These are phyloP conservation scores for Clarias gariepinus DNA, from an alignment of 2,113 vertebrate species.

Conservation along the genomic window DNA sequence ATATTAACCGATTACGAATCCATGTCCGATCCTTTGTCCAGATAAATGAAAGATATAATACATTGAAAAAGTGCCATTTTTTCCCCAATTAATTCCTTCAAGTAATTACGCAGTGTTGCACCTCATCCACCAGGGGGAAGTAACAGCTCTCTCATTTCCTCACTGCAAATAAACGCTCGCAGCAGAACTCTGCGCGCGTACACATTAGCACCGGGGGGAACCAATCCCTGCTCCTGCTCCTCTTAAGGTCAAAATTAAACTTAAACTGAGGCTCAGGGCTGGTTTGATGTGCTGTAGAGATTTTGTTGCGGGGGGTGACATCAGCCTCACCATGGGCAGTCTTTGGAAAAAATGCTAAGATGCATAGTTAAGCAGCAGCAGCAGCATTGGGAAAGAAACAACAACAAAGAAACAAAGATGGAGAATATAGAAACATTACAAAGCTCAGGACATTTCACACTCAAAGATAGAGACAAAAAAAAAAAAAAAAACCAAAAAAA, in stretches of 20 bases:
- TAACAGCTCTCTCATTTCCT: constrained; percentile 49
- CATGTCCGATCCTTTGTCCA: constrained; percentile 22
- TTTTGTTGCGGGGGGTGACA: not conserved
- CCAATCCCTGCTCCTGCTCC: constrained; percentile 15
- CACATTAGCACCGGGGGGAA: not conserved
- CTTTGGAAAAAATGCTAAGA: constrained; percentile 74
- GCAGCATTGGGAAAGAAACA: constrained; percentile 50
- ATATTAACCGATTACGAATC: constrained; percentile 42
- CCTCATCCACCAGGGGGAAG: constrained; percentile 67
- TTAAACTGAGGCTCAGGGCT: constrained; percentile 8
- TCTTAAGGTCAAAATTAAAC: not conserved
- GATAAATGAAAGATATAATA: constrained; percentile 41
- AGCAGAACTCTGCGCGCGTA: not conserved
- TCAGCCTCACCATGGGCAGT: constrained; percentile 60
- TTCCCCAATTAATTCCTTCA: constrained; percentile 64
- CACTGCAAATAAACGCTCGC: not conserved
- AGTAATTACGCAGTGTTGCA: constrained; percentile 63
- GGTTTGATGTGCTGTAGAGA: constrained; percentile 14
- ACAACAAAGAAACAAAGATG: constrained; percentile 40
- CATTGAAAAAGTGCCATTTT: constrained; percentile 65
- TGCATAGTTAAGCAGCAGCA: constrained; percentile 77
- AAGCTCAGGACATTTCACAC: constrained; percentile 48
- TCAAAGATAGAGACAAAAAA: not conserved
- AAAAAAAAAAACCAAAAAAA: constrained; percentile 38
- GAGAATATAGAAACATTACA: constrained; percentile 54